Evolutionary conservation across 2,888 invertebrate genomes (phyloP).

Genomic region (Prionchulus punctatus): DNA sequence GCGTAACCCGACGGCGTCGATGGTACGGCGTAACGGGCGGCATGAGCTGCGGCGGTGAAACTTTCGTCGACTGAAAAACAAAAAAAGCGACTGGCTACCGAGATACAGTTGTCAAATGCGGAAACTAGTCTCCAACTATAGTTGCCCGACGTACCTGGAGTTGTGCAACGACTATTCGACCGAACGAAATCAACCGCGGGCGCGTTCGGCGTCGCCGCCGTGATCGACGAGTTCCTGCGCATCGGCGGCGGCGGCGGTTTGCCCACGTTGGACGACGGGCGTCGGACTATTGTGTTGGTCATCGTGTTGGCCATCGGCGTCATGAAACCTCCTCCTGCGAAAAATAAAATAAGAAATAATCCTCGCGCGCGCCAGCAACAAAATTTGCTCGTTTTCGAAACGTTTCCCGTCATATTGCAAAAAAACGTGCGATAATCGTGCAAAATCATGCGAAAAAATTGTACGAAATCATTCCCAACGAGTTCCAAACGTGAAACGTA

Average conservation of each 20-base stretch:
- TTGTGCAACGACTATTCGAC: conserved; percentile 5
- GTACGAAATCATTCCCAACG: no score
- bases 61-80: background rate
- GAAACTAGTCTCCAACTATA: background rate
- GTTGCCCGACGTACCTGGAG: background rate
- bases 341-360: no score
- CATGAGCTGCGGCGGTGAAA: background rate
- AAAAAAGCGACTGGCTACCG: background rate
- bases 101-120: background rate
- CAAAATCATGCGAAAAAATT: no score
- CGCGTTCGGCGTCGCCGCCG: conserved; percentile 26
- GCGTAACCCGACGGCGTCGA: no score
- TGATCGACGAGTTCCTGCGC: conserved; percentile 32
- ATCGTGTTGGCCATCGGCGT: background rate
- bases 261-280: background rate
- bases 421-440: no score
- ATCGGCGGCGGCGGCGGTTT: conserved; percentile 35
- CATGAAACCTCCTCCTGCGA: no score
- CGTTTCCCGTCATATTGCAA: no score
- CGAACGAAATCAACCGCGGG: conserved; percentile 19
- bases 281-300: conserved; percentile 1
- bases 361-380: no score
- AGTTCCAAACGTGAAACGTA: no score
- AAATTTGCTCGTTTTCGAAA: no score
- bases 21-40: no score